A percentile compares a stretch with the other conserved stretches of the same genome.
Conservation (phyloP, 2,113 vertebrate genomes). For the Tragelaphus scriptus region DNA sequence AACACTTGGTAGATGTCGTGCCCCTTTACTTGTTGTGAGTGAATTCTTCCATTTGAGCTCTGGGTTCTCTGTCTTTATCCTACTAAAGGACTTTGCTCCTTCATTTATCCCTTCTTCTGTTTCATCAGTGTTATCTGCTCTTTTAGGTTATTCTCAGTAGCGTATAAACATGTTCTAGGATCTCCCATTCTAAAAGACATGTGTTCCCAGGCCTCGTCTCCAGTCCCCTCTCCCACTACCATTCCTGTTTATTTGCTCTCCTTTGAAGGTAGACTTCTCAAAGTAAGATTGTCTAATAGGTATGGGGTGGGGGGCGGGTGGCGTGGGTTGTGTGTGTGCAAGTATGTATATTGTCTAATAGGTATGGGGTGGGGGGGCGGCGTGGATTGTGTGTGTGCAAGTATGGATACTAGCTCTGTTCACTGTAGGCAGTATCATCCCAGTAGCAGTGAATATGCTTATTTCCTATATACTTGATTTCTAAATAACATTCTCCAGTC, state of each 20-base stretch:
- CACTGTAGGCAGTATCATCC: not conserved
- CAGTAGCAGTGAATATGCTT: not conserved
- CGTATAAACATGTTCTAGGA: not conserved
- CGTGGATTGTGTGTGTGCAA: not conserved
- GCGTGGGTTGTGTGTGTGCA: not conserved
- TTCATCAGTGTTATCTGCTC: not conserved
- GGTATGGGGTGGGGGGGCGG: not conserved
- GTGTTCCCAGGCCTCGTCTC: not conserved
- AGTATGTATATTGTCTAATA: not conserved
- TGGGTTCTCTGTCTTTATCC: not conserved
- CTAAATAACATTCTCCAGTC: not conserved
- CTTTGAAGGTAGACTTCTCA: constrained; percentile 18
- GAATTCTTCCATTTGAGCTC: not conserved
- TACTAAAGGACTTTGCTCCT: not conserved
- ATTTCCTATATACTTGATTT: not conserved
- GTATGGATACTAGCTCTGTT: not conserved
- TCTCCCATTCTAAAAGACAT: not conserved
- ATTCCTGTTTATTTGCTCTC: not conserved
- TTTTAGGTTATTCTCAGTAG: not conserved
- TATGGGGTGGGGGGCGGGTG: too few species aligned
- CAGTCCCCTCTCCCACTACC: not conserved
- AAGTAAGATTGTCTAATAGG: not conserved
- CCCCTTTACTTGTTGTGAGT: not conserved
- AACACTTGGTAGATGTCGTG: not conserved
- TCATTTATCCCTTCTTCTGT: not conserved